Conservation (phyloP, 2,113 vertebrate genomes). For the Hydropotes inermis region DNA sequence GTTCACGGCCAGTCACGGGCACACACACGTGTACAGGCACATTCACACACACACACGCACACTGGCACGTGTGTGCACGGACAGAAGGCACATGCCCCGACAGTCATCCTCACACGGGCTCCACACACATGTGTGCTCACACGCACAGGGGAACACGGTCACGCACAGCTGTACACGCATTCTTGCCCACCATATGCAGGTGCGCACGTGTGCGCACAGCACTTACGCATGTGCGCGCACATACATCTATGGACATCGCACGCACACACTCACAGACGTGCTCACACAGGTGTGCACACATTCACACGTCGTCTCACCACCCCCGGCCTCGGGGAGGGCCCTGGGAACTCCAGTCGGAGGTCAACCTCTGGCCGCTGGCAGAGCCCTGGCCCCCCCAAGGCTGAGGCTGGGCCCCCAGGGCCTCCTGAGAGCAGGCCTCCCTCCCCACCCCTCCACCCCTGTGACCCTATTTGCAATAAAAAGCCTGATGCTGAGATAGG, state of each 20-base stretch:
- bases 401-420: background rate
- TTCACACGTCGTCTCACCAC: background rate
- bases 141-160: background rate
- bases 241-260: background rate
- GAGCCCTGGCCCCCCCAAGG: accelerated
- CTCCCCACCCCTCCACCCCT: background rate
- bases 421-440: background rate
- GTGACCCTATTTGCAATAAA: constrained; percentile 78
- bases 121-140: background rate
- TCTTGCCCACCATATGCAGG: background rate
- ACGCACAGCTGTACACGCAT: accelerated
- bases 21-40: accelerated
- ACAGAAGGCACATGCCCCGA: background rate
- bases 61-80: accelerated
- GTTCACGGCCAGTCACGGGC: background rate
- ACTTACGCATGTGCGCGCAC: accelerated
- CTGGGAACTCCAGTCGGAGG: background rate
- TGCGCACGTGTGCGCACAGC: accelerated
- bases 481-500: constrained; percentile 73
- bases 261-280: background rate
- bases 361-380: background rate
- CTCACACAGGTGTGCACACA: background rate
- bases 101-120: background rate
- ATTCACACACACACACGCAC: background rate
- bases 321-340: background rate